phyloP scores from a whole-genome alignment of 2,113 vertebrate genomes.

The Candoia aspera region DNA sequence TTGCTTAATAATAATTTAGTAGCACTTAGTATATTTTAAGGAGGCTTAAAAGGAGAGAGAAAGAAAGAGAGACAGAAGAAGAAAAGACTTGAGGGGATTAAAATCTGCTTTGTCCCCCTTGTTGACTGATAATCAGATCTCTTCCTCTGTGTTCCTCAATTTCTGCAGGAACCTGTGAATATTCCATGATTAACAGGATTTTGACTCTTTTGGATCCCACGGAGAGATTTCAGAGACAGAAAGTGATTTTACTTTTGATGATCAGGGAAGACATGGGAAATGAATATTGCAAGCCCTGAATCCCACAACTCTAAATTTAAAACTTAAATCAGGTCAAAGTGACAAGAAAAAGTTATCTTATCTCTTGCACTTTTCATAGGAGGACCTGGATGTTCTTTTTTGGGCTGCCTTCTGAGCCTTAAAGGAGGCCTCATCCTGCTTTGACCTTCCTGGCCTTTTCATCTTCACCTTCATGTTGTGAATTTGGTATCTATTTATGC shows the following conservation, averaged over 20 bases:
- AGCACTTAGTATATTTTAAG: neutral
- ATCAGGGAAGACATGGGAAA: slow-evolving; percentile 9
- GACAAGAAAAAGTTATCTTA: neutral
- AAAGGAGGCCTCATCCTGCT: slow-evolving; percentile 24
- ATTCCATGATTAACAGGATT: slow-evolving; percentile 17
- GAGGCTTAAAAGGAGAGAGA: too few relatives aligned
- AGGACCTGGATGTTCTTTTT: slow-evolving; percentile 16
- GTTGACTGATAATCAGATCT: neutral
- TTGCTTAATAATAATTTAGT: neutral
- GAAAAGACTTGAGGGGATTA: neutral
- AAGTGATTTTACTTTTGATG: slow-evolving; percentile 7
- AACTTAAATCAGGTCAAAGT: slow-evolving; percentile 36
- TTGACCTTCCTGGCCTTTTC: slow-evolving; percentile 30
- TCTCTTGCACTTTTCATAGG: slow-evolving; percentile 9
- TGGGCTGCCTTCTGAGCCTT: slow-evolving; percentile 6
- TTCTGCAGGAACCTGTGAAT: neutral
- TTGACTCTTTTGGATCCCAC: slow-evolving; percentile 9
- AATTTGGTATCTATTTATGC: neutral
- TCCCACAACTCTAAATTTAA: slow-evolving; percentile 42
- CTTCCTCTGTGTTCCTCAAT: neutral
- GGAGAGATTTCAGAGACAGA: slow-evolving; percentile 29
- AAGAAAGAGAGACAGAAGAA: too few relatives aligned
- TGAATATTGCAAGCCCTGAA: slow-evolving; percentile 41
- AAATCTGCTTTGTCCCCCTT: neutral
- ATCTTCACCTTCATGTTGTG: slow-evolving; percentile 10